Evolutionary conservation across 2,888 invertebrate species (phyloP), one percentile per base, ranked within the genome.

Genomic region (Drosophila anceps): DNA sequence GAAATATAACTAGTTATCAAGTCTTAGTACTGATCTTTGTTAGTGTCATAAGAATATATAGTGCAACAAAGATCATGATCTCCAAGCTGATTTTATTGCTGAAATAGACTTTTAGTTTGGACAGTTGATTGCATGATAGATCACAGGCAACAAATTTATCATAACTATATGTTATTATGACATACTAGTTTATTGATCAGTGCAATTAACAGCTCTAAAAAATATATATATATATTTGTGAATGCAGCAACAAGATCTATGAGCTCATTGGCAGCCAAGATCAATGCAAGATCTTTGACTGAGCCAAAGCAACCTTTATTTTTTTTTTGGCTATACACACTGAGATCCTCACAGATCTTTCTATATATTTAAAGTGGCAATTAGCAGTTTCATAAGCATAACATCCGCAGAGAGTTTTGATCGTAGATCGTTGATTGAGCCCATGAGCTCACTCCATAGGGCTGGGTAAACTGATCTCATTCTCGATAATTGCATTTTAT

Each of bases 401-500:
- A 31, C 44, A 60, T n/a, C n/a, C 18, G 39, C 44, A 15, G 27
- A 13, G 20, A 24, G 24, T 48, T 35, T 39, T 33, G 10, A 24
- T 29, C 29, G 12, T 24, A 35, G 37, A 18, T 31, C 39, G 24
- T 48, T 13, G 12, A 27, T 53, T 33, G 10, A 27, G 27, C 15
- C 20, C 27, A 46, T 73, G 72, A 74, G 46, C 57, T 76, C 65
- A 74, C 29, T 54, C 1, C 15, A 1, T 3, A 37, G 24, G 18
- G 27, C 7, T 39, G 7, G 1, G 12, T 10, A 39, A 50, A 57
- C 58, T 51, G 68, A 53, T 41, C 69, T 54, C 60, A 69, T 54
- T 39, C 20, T 18, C 33, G 13, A 15, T 54, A 27, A n/a, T 10
- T 54, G 35, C 24, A 43, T 13, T 35, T 48, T 20, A 20, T 43